These are phyloP conservation scores for Cariama cristata DNA, from an alignment of 2,113 vertebrate species.

Conservation along the genomic window DNA sequence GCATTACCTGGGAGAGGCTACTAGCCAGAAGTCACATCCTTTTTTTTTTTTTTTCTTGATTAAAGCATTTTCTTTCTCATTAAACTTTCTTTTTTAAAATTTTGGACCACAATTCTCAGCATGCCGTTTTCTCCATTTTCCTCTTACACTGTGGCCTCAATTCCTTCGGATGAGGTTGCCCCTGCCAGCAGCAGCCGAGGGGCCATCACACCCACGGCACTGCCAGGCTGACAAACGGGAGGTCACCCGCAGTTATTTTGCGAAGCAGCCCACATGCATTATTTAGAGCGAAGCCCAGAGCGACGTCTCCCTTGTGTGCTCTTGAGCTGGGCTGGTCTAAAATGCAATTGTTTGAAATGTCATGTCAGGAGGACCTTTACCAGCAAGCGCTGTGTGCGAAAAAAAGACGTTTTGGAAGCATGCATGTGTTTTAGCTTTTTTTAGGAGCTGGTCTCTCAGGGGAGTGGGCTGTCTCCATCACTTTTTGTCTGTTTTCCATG, in stretches of 20 bases:
- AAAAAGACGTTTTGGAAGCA: background rate
- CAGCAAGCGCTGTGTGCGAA: background rate
- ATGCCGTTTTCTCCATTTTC: accelerated
- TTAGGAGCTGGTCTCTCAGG: background rate
- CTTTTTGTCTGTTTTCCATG: background rate
- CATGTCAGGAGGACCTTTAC: background rate
- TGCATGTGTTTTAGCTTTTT: background rate
- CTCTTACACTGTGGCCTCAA: background rate
- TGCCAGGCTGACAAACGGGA: background rate
- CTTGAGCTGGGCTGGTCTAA: background rate
- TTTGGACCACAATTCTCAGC: background rate
- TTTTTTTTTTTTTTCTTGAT: background rate
- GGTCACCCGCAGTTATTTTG: background rate
- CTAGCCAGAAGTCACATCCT: background rate
- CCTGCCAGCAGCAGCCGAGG: background rate
- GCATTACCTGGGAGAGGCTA: background rate
- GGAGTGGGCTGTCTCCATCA: background rate
- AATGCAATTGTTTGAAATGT: slow-evolving; percentile 36
- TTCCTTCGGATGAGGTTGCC: background rate
- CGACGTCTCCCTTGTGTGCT: background rate
- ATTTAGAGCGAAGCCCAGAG: background rate
- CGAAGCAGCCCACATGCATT: background rate
- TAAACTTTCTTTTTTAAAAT: background rate
- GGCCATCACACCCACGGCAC: background rate
- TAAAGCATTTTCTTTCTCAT: background rate